Percentiles rank a stretch among this genome's conserved stretches.
Evolutionary conservation across 2,113 vertebrate species (phyloP).

Genomic region (Odocoileus virginianus): DNA sequence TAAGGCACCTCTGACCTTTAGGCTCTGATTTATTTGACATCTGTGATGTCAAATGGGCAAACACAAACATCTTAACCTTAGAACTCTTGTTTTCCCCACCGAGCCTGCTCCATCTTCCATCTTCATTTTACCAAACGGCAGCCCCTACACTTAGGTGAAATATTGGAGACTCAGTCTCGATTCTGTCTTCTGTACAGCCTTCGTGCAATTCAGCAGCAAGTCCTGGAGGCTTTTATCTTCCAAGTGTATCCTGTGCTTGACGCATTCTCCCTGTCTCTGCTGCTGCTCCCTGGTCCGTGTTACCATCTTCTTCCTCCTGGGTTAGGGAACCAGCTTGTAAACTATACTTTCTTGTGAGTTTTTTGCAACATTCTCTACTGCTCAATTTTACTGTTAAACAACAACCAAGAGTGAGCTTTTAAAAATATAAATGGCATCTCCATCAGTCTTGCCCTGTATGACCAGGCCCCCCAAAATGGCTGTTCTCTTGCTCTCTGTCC

Average conservation of each 20-base stretch:
- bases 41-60: background rate
- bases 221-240: background rate
- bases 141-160: background rate
- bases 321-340: background rate
- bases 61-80: background rate
- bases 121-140: background rate
- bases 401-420: background rate
- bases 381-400: background rate
- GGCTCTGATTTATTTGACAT: background rate
- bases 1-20: background rate
- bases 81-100: background rate
- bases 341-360: background rate
- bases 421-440: background rate
- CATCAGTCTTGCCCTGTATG: background rate
- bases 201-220: background rate
- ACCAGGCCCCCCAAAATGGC: background rate
- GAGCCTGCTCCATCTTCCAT: background rate
- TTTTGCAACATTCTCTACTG: background rate
- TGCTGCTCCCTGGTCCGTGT: background rate
- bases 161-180: background rate
- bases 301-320: background rate
- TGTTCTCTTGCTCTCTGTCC: background rate
- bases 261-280: background rate
- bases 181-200: background rate
- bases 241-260: background rate